phyloP scores from a whole-genome alignment of 2,113 vertebrate genomes.

The Caracal caracal region DNA sequence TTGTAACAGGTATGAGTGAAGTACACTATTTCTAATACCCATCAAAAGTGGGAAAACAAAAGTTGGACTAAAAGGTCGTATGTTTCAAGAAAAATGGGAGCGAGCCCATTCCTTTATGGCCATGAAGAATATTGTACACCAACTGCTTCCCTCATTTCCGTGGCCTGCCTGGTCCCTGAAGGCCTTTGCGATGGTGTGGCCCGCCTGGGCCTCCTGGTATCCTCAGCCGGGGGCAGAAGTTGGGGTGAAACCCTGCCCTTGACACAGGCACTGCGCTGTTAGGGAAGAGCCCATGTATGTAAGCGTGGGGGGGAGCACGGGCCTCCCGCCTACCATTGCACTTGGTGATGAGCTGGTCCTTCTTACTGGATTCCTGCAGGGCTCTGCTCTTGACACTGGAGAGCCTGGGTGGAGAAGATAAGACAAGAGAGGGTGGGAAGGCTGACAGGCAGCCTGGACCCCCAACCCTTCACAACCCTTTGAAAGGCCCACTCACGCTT shows the following conservation, averaged over 20 bases:
- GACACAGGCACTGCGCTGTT: constrained; percentile 43
- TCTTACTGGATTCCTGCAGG: constrained; percentile 75
- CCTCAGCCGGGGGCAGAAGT: constrained; percentile 72
- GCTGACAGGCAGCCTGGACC: not conserved
- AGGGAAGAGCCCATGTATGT: constrained; percentile 60
- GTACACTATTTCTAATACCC: constrained; percentile 49
- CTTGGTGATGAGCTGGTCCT: constrained; percentile 82
- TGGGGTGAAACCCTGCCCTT: constrained; percentile 73
- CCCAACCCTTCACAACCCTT: not conserved
- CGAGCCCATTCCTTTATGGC: constrained; percentile 78
- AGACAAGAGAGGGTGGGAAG: not conserved
- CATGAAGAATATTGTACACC: constrained; percentile 70
- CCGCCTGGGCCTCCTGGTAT: constrained; percentile 66
- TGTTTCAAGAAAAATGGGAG: constrained; percentile 77
- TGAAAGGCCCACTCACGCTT: constrained; percentile 75
- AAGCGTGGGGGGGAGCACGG: constrained; percentile 45
- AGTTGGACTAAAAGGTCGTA: constrained; percentile 67
- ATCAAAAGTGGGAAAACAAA: constrained; percentile 66
- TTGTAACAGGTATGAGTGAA: not conserved
- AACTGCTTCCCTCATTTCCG: constrained; percentile 72
- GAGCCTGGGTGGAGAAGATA: constrained; percentile 13
- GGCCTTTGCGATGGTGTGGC: constrained; percentile 75
- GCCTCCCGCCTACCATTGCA: constrained; percentile 75
- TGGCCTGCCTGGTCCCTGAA: constrained; percentile 78
- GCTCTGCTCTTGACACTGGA: constrained; percentile 74